Conservation (phyloP, 2,797 vertebrate species). For the Spatula versicolor region DNA sequence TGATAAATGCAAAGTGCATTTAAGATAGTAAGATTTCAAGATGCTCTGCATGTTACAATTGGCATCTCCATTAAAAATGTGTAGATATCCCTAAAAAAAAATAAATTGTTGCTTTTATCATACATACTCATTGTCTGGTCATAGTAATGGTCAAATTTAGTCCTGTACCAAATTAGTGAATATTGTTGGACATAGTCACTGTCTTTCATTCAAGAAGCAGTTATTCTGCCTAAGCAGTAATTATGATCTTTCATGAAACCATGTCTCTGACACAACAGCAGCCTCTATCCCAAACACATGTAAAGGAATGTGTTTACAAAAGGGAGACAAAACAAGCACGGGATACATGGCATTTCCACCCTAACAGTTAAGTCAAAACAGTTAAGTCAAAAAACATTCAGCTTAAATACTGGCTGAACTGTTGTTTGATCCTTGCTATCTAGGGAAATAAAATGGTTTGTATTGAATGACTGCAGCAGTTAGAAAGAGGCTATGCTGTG, state of each 20-base stretch:
- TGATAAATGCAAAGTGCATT: neutral
- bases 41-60: neutral
- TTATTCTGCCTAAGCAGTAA: neutral
- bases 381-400: neutral
- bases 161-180: neutral
- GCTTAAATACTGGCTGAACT: neutral
- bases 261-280: neutral
- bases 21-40: neutral
- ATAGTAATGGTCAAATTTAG: neutral
- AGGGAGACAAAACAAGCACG: neutral
- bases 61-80: neutral
- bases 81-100: neutral
- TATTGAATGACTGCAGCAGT: neutral
- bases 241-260: neutral
- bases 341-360: neutral
- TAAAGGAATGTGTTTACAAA: neutral
- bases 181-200: neutral
- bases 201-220: neutral
- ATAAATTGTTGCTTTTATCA: neutral
- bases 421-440: slow-evolving; percentile 2
- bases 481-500: neutral
- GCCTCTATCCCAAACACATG: neutral
- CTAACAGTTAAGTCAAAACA: neutral
- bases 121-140: neutral
- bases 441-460: neutral